These are phyloP conservation scores for Listronotus bonariensis DNA, from an alignment of 1,140 invertebrate genomes.

Conservation along the genomic window DNA sequence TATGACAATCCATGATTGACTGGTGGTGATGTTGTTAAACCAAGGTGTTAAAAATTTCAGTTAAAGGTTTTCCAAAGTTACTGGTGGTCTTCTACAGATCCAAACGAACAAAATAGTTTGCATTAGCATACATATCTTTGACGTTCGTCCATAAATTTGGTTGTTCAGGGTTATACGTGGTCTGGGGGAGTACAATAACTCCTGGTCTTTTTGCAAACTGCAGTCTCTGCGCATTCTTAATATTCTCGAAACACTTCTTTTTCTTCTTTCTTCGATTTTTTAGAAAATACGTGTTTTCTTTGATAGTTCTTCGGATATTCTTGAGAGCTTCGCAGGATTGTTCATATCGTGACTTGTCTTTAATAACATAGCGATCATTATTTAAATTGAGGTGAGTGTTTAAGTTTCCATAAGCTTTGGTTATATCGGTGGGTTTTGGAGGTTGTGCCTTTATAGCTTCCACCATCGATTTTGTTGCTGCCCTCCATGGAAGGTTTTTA, in stretches of 20 bases:
- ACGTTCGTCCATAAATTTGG: background rate
- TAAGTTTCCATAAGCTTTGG: too few relatives aligned
- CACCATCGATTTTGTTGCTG: too few relatives aligned
- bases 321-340: background rate
- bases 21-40: too few relatives aligned
- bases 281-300: background rate
- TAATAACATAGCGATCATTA: background rate
- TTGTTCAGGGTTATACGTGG: background rate
- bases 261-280: background rate
- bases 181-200: background rate
- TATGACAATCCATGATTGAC: too few relatives aligned
- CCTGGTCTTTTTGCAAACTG: background rate
- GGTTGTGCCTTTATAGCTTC: too few relatives aligned
- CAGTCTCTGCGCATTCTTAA: background rate
- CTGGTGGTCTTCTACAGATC: too few relatives aligned
- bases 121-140: background rate
- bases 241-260: background rate
- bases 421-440: too few relatives aligned
- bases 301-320: background rate
- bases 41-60: too few relatives aligned
- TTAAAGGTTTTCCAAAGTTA: too few relatives aligned
- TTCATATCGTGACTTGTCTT: background rate
- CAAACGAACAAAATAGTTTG: background rate
- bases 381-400: too few relatives aligned
- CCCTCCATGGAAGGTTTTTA: too few relatives aligned